These are phyloP conservation scores for Myotis brandtii DNA, from an alignment of 2,113 vertebrate species.

Conservation along the genomic window DNA sequence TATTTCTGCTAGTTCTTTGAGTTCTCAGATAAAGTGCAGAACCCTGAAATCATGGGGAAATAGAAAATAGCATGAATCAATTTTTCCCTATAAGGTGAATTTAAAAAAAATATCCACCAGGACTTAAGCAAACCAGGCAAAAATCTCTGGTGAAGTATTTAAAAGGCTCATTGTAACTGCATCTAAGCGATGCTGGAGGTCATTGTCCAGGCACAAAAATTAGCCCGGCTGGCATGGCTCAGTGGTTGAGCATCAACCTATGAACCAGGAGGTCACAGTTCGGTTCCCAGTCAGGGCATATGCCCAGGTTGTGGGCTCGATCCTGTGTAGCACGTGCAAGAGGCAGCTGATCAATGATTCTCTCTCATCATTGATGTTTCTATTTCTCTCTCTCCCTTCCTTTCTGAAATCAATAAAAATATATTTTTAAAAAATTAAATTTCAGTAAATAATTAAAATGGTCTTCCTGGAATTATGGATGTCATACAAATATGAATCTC, in stretches of 20 bases:
- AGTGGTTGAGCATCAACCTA: too few relatives aligned
- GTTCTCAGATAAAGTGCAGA: slow-evolving; percentile 71
- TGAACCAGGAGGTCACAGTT: too few relatives aligned
- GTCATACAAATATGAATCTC: background rate
- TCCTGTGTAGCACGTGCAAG: too few relatives aligned
- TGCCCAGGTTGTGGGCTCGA: too few relatives aligned
- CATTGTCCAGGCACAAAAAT: background rate
- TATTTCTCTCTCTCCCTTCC: too few relatives aligned
- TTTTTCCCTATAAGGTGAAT: slow-evolving; percentile 36
- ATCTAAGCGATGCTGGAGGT: background rate
- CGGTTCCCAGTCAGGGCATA: too few relatives aligned
- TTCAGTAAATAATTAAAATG: background rate
- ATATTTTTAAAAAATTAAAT: background rate
- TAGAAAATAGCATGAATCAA: slow-evolving; percentile 54
- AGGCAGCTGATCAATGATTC: too few relatives aligned
- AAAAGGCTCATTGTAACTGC: background rate
- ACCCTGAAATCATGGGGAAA: slow-evolving; percentile 59
- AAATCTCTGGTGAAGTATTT: background rate
- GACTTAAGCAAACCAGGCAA: slow-evolving; percentile 49
- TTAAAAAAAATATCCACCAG: slow-evolving; percentile 42
- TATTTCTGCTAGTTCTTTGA: slow-evolving; percentile 61
- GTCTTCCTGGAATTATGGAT: background rate
- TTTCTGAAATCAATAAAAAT: too few relatives aligned
- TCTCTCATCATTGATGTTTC: too few relatives aligned
- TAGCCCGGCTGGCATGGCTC: too few relatives aligned